A percentile compares a stretch with the other conserved stretches of the same genome.
phyloP scores from a whole-genome alignment of 1,140 invertebrate species.

The Heliconius melpomene region DNA sequence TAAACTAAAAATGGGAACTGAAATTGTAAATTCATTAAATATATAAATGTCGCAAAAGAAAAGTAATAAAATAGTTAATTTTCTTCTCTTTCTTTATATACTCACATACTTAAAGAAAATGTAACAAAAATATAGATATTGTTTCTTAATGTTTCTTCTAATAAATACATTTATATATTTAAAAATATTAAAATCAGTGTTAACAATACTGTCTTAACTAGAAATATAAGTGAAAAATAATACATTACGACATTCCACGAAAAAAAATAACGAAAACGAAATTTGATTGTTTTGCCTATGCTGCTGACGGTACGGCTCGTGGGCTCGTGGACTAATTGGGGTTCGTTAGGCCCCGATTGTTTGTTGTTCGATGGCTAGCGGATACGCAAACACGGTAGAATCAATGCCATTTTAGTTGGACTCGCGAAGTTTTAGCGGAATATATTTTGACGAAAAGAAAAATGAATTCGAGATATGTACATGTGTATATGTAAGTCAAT shows the following conservation, averaged over 20 bases:
- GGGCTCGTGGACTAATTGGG: conserved; percentile 53
- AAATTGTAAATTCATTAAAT: too few relatives aligned
- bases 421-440: background rate
- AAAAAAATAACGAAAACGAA: background rate
- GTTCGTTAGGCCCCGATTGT: conserved; percentile 64
- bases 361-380: conserved; percentile 39
- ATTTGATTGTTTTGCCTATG: conserved; percentile 13
- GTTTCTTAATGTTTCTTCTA: too few relatives aligned
- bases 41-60: too few relatives aligned
- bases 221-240: background rate
- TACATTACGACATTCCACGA: background rate
- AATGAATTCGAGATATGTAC: background rate
- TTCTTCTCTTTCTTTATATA: too few relatives aligned
- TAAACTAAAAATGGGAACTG: background rate
- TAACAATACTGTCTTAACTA: background rate
- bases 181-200: background rate
- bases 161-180: too few relatives aligned
- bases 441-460: conserved; percentile 5
- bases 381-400: conserved; percentile 31
- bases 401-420: conserved; percentile 14
- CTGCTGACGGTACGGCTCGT: conserved; percentile 26
- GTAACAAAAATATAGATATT: too few relatives aligned
- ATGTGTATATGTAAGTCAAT: background rate
- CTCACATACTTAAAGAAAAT: too few relatives aligned
- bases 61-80: too few relatives aligned